Evolutionary conservation across 2,888 invertebrate genomes (phyloP), one percentile per base, ranked within the genome.

Genomic region (Chrysopilus asiliformis): DNA sequence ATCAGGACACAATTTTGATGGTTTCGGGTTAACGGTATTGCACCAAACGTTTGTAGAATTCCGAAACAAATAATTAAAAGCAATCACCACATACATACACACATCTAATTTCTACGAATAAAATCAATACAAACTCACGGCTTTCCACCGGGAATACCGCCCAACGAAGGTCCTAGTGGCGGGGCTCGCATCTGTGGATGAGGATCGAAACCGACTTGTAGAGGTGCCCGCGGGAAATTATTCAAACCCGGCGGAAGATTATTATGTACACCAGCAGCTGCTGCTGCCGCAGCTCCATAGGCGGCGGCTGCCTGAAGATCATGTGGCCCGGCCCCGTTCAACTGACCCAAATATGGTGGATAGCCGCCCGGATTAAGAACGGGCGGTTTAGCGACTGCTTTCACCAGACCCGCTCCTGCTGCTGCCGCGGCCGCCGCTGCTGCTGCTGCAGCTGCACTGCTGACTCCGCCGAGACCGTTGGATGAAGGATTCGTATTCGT

Each of bases 111-210:
- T 16, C 14, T 8, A 4, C 17, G 25, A 29, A 22, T 17, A 37
- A 34, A 35, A 39, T 26, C 10, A 38, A 44, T 43, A 42, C 41
- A 44, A 49, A 79, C 83, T 81, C 70, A 85, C 85, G 85, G 83
- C 70, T 85, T 85, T 53, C 84, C 84, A 44, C 82, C 81, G 42
- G 81, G 80, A 47, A 82, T 75, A n/a, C 70, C 71, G 42, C 76
- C 74, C 26, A 80, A 64, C 15, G 45, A 31, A n/a, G 47, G 43
- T 24, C 48, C 45, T 13, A 48, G 24, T 24, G 47, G 46, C 19
- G 47, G 47, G 34, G 76, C 75, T 53, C 76, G 65, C 75, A 76
- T 76, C 51, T 72, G 73, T 31, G 71, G 67, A 53, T 76, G 76
- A 43, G 74, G 73, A 59, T 76, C 76, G 53, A 76, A 76, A 36